Percentiles rank a stretch among this genome's conserved stretches.
Evolutionary conservation across 2,888 invertebrate genomes (phyloP).

Genomic region (Sminthurinus aureus): DNA sequence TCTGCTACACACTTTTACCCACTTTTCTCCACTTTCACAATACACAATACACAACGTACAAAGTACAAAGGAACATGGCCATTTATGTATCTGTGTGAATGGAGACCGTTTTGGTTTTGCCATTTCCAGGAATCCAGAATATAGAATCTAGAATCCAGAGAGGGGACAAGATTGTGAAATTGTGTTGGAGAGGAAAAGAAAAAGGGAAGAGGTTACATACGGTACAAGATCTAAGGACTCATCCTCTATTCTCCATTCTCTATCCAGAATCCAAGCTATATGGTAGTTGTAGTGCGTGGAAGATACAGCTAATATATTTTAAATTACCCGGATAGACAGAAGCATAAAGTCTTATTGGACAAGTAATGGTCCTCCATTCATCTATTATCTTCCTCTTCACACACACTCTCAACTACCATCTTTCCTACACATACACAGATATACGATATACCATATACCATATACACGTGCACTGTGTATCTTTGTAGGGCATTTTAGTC

Average conservation of each 20-base stretch:
- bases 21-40: no score
- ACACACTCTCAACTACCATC: neutral
- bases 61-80: no score
- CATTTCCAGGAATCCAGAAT: neutral
- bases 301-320: slow-evolving; percentile 7
- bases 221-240: no score
- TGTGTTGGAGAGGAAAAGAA: neutral
- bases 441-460: neutral
- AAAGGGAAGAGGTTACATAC: no score
- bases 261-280: no score
- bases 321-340: slow-evolving; percentile 6
- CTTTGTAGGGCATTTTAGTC: neutral
- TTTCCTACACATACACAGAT: no score
- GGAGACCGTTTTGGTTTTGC: neutral
- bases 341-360: slow-evolving; percentile 9
- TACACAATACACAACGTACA: no score
- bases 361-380: slow-evolving; percentile 15
- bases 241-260: no score
- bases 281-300: neutral
- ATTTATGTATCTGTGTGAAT: no score
- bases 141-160: neutral
- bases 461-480: neutral
- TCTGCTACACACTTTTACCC: no score
- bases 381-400: slow-evolving; percentile 8
- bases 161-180: neutral